These are phyloP conservation scores for Cerceris rybyensis DNA, from an alignment of 2,888 invertebrate genomes.

Conservation along the genomic window DNA sequence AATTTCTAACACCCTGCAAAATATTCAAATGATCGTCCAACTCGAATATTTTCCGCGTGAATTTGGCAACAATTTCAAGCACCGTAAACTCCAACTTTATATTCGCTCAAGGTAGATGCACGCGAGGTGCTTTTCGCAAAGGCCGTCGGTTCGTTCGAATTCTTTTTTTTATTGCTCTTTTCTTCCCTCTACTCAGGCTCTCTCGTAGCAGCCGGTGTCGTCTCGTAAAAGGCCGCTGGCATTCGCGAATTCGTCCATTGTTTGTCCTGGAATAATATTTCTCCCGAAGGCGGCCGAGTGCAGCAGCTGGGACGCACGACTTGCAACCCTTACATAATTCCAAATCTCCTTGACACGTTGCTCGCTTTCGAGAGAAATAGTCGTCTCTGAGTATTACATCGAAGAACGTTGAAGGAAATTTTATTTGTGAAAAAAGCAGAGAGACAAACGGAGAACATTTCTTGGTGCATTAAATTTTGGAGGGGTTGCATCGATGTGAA, in stretches of 20 bases:
- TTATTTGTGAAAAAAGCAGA: not conserved
- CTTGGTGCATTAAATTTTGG: too few species aligned
- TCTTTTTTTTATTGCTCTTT: conserved; percentile 39
- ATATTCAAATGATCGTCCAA: too few species aligned
- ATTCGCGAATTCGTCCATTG: conserved; percentile 54
- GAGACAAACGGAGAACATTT: too few species aligned
- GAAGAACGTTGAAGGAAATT: not conserved
- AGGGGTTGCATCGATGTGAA: too few species aligned
- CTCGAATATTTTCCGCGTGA: not conserved
- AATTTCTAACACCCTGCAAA: too few species aligned
- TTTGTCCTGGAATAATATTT: conserved; percentile 59
- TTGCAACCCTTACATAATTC: conserved; percentile 42
- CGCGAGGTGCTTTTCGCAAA: conserved; percentile 12
- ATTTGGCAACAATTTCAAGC: not conserved
- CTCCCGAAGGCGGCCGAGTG: conserved; percentile 17
- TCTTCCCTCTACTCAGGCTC: conserved; percentile 7
- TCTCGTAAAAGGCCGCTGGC: conserved; percentile 39
- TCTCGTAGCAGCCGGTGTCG: conserved; percentile 16
- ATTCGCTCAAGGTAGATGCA: not conserved
- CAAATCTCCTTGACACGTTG: conserved; percentile 4
- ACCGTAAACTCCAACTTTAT: conserved; percentile 11
- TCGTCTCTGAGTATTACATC: conserved; percentile 8
- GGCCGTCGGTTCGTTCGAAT: conserved; percentile 17
- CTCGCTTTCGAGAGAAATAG: conserved; percentile 16
- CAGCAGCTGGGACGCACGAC: conserved; percentile 42